Evolutionary conservation across 2,797 vertebrate species (phyloP).

Genomic region (Melanotaenia nigrans): DNA sequence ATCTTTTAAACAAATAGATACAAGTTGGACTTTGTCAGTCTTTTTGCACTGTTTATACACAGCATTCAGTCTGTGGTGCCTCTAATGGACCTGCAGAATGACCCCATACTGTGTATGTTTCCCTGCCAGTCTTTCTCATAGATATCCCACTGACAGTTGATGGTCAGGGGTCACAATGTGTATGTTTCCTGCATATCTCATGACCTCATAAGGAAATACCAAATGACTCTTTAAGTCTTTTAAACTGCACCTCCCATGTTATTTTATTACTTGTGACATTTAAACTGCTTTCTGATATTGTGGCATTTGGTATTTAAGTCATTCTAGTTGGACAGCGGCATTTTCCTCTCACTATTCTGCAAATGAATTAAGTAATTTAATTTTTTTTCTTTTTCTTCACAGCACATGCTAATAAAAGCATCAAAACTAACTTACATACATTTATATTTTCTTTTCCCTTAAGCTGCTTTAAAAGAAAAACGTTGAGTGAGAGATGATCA

Average conservation of each 20-base stretch:
- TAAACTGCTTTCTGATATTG: slow-evolving; percentile 10
- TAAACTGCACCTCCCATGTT: background rate
- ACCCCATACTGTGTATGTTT: slow-evolving; percentile 38
- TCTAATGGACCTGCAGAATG: slow-evolving; percentile 60
- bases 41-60: slow-evolving; percentile 62
- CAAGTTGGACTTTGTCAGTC: slow-evolving; percentile 54
- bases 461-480: background rate
- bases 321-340: background rate
- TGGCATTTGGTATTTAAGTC: slow-evolving; percentile 5
- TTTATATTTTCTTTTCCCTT: background rate
- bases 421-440: background rate
- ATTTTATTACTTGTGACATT: slow-evolving; percentile 17
- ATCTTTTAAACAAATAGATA: slow-evolving; percentile 83
- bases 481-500: slow-evolving; percentile 13
- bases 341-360: background rate
- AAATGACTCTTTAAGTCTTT: slow-evolving; percentile 66
- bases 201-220: slow-evolving; percentile 87
- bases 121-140: slow-evolving; percentile 39
- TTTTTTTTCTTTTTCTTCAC: background rate
- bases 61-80: slow-evolving; percentile 48
- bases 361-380: background rate
- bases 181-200: slow-evolving; percentile 92
- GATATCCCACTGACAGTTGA: slow-evolving; percentile 51
- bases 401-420: background rate
- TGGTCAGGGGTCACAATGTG: slow-evolving; percentile 81